Conservation (phyloP, 2,888 invertebrate genomes). For the Epicampocera succincta region DNA sequence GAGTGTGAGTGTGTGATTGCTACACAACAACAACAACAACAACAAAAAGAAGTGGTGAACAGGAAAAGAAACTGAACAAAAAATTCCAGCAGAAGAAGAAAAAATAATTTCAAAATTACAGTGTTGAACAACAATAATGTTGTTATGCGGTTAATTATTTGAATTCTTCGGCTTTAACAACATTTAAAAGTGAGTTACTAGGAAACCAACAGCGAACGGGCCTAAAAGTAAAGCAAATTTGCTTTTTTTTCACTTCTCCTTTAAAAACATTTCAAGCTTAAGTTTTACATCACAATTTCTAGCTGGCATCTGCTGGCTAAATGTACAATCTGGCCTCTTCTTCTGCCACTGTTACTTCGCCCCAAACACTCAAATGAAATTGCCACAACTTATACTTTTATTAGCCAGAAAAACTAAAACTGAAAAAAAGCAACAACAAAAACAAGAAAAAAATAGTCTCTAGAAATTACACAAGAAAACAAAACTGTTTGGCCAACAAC, state of each 20-base stretch:
- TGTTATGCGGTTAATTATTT: slow-evolving; percentile 60
- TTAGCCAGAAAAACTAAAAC: slow-evolving; percentile 35
- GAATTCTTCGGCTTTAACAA: slow-evolving; percentile 49
- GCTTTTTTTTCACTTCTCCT: slow-evolving; percentile 57
- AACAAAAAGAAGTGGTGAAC: neutral
- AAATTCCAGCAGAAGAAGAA: slow-evolving; percentile 8
- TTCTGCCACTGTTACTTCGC: neutral
- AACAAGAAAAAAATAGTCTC: slow-evolving; percentile 1
- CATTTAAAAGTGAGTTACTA: slow-evolving; percentile 47
- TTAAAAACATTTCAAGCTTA: slow-evolving; percentile 48
- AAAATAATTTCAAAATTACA: slow-evolving; percentile 21
- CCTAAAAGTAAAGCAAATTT: slow-evolving; percentile 55
- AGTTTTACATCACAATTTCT: slow-evolving; percentile 55
- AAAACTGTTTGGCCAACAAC: slow-evolving; percentile 30
- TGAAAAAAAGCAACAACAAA: neutral
- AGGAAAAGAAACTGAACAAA: slow-evolving; percentile 32
- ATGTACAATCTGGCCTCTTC: slow-evolving; percentile 32
- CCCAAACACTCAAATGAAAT: slow-evolving; percentile 37
- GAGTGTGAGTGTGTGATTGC: too few species aligned
- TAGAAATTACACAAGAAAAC: slow-evolving; percentile 21
- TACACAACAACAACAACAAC: neutral
- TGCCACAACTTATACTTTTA: slow-evolving; percentile 48
- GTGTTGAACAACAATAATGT: slow-evolving; percentile 43
- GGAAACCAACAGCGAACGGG: slow-evolving; percentile 42
- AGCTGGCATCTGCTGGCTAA: slow-evolving; percentile 14